Evolutionary conservation across 2,888 invertebrate species (phyloP).

Genomic region (Uloborus plumipes): DNA sequence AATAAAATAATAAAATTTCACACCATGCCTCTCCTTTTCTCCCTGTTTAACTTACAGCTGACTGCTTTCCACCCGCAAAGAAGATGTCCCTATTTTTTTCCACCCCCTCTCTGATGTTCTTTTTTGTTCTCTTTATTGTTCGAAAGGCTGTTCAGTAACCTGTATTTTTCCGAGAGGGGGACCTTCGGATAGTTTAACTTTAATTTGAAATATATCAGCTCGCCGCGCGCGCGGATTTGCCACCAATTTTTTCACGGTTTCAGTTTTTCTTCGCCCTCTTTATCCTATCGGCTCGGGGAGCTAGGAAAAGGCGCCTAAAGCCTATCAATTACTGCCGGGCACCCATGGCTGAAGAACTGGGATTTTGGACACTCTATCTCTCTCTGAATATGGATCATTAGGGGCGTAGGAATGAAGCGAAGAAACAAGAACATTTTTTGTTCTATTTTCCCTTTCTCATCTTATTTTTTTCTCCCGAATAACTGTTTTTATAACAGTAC

Average conservation of each 20-base stretch:
- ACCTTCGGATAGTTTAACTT: conserved; percentile 61
- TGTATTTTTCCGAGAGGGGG: conserved; percentile 50
- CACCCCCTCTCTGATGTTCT: not conserved
- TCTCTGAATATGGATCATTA: conserved; percentile 54
- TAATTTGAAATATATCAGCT: conserved; percentile 64
- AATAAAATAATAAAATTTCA: conserved; percentile 62
- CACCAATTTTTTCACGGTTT: conserved; percentile 8
- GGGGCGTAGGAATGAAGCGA: conserved; percentile 5
- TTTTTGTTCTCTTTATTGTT: conserved; percentile 42
- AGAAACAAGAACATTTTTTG: not conserved
- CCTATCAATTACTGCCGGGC: conserved; percentile 56
- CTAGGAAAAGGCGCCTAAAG: conserved; percentile 16
- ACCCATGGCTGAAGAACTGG: conserved; percentile 19
- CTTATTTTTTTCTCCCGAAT: not conserved
- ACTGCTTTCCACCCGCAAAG: conserved; percentile 37
- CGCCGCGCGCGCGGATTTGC: conserved; percentile 29
- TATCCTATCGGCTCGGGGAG: conserved; percentile 3
- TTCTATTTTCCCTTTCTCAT: not conserved
- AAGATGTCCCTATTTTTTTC: conserved; percentile 42
- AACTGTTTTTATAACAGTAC: not conserved
- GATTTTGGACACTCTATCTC: conserved; percentile 53
- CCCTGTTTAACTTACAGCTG: conserved; percentile 56
- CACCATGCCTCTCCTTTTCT: conserved; percentile 16
- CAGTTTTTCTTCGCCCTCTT: conserved; percentile 10
- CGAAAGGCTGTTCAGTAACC: conserved; percentile 54